A percentile compares a stretch with the other conserved stretches of the same genome.
phyloP scores from a whole-genome alignment of 2,113 vertebrate species.

The Coregonus clupeaformis region DNA sequence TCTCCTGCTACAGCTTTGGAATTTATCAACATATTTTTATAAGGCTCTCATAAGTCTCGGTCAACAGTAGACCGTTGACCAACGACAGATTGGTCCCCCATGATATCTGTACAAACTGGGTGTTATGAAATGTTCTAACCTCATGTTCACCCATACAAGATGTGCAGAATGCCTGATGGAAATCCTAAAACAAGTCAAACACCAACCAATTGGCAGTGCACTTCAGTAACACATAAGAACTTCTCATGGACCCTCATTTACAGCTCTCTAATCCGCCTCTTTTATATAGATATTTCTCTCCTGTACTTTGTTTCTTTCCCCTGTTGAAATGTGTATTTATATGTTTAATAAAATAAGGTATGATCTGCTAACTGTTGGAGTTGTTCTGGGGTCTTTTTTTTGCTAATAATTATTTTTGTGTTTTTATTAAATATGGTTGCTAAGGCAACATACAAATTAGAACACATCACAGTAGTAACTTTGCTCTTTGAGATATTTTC shows the following conservation, averaged over 20 bases:
- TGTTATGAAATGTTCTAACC: background rate
- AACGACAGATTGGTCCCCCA: background rate
- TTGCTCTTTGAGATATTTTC: background rate
- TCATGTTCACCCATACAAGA: background rate
- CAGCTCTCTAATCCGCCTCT: conserved; percentile 21
- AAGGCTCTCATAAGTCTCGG: background rate
- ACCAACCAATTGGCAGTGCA: background rate
- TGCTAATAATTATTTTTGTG: background rate
- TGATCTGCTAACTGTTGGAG: conserved; percentile 30
- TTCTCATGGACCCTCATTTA: conserved; percentile 7
- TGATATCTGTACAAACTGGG: background rate
- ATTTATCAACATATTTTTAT: background rate
- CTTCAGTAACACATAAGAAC: background rate
- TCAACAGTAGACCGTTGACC: background rate
- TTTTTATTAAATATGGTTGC: background rate
- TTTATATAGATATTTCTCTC: conserved; percentile 43
- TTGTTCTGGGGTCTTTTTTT: background rate
- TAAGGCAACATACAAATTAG: background rate
- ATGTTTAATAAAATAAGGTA: conserved; percentile 64
- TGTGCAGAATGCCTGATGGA: background rate
- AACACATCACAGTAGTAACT: background rate
- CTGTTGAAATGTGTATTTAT: conserved; percentile 70
- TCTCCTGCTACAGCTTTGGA: background rate
- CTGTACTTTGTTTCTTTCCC: conserved; percentile 49
- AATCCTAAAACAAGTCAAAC: background rate